Base-by-base conservation (phyloP, 2,888 invertebrate species). In the Aphrophora alni region DNA sequence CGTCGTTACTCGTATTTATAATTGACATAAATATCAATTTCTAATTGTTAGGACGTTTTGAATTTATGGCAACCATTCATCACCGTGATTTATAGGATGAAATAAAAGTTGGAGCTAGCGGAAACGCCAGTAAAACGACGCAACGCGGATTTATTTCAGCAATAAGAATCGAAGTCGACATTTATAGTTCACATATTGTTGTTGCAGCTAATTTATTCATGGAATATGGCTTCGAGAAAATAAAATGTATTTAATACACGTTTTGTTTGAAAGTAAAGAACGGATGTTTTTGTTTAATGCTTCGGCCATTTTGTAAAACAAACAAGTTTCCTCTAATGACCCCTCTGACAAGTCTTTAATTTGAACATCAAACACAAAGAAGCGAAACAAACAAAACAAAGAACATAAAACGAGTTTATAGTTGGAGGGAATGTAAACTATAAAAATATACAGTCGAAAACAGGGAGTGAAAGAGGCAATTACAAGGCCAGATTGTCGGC, bases 1-100 rank as follows among this genome's bases (percentile, higher is more conserved):
- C 21, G 21, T 59, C n/a, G 5, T 59, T 59, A 14, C 59, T 4
- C 59, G 59, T 21, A 21, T 59, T 59, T 59, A 59, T 59, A 59
- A 59, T 59, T 59, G 59, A 59, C 59, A 59, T 59, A 59, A 59
- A 59, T 59, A 59, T 59, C 59, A 59, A 59, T 59, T 59, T 59
- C 59, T 59, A 59, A 59, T 59, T 59, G 59, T 59, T 59, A 59
- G 59, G 59, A 59, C 59, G 44, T 44, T 59, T 59, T 59, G 21
- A 21, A 59, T 59, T 59, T 59, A 59, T 21, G 59, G 21, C 59
- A 59, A 59, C 59, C 12, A 59, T 59, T 59, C 21, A 59, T 59
- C 59, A 59, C 59, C n/a, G 59, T 59, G 59, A 59, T 59, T 59
- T 59, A 59, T 21, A 10, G 8, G 59, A 21, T 21, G 59, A 21